Conservation (phyloP, 1,140 invertebrate species). For the Asobara japonica region DNA sequence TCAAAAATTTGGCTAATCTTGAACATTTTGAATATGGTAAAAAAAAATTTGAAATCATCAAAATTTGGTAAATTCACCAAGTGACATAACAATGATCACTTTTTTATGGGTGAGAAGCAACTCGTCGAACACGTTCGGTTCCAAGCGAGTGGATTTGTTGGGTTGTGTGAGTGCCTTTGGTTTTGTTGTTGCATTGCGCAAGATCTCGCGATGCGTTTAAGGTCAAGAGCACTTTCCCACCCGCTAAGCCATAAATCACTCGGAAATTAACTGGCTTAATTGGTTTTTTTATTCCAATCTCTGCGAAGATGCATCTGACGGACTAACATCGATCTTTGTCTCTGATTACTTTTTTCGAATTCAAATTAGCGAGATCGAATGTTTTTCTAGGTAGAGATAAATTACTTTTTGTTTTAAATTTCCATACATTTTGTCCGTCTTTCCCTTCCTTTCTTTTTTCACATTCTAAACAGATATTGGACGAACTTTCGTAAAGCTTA, state of each 20-base stretch:
- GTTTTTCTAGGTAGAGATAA: background rate
- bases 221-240: constrained; percentile 39
- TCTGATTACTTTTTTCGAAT: background rate
- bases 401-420: too few relatives aligned
- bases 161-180: background rate
- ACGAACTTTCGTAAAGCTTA: too few relatives aligned
- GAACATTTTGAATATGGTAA: too few relatives aligned
- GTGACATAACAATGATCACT: background rate
- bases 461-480: too few relatives aligned
- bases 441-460: too few relatives aligned
- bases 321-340: background rate
- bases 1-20: too few relatives aligned
- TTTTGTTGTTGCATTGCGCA: constrained; percentile 36
- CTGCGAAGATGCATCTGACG: background rate
- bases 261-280: constrained; percentile 55
- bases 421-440: too few relatives aligned
- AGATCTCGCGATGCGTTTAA: constrained; percentile 37
- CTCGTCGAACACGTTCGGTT: background rate
- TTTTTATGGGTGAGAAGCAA: background rate
- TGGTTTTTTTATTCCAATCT: constrained; percentile 49
- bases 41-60: background rate
- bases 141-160: background rate
- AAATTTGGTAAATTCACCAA: background rate
- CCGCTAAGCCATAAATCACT: constrained; percentile 52
- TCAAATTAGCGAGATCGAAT: background rate